Evolutionary conservation across 2,113 vertebrate genomes (phyloP).

Genomic region (Dasyprocta punctata): DNA sequence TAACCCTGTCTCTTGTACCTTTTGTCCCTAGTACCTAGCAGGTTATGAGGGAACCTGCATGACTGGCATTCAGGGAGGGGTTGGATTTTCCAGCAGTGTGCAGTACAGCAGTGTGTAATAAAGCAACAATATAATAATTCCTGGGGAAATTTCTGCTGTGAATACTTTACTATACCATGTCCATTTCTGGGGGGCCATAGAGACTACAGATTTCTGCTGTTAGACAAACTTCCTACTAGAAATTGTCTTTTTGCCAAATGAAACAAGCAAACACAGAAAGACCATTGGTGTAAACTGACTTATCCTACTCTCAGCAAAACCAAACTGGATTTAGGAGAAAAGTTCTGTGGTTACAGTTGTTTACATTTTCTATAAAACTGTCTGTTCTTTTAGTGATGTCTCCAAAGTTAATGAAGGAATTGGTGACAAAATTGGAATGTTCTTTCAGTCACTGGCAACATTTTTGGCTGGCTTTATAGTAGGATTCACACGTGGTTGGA

Average conservation of each 20-base stretch:
- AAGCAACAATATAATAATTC: background rate
- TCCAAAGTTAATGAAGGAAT: constrained; percentile 90
- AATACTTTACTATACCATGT: background rate
- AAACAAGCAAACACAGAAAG: background rate
- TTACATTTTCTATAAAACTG: background rate
- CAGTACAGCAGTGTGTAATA: background rate
- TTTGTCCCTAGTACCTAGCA: background rate
- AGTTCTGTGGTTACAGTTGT: constrained; percentile 9
- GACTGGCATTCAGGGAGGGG: background rate
- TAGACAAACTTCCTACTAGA: background rate
- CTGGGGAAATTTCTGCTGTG: background rate
- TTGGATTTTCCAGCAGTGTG: background rate
- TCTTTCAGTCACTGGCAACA: constrained; percentile 89
- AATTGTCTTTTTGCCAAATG: background rate
- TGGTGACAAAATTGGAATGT: constrained; percentile 93
- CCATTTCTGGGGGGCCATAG: background rate
- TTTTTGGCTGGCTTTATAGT: constrained; percentile 91
- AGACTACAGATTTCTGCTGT: background rate
- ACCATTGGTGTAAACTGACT: background rate
- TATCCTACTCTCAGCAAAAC: background rate
- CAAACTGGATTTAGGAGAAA: background rate
- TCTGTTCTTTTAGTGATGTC: constrained; percentile 84
- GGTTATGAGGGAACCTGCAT: background rate
- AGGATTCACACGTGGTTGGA: constrained; percentile 85
- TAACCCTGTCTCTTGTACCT: background rate